These are phyloP conservation scores for Paratilapia polleni DNA, from an alignment of 2,113 vertebrate genomes.

Conservation along the genomic window DNA sequence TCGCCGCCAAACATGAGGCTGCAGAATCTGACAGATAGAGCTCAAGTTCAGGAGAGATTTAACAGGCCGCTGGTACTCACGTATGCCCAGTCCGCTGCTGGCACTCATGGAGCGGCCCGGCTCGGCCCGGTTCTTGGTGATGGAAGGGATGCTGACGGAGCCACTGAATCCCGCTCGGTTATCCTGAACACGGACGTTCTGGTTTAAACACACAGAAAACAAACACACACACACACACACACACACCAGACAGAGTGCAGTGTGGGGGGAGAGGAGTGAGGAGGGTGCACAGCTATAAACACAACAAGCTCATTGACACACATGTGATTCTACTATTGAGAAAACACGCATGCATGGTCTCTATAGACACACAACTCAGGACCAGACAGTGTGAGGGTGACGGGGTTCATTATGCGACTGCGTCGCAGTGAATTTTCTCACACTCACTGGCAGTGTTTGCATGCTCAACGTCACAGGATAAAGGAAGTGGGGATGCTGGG, in stretches of 20 bases:
- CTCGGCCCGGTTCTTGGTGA: conserved; percentile 92
- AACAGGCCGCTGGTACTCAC: conserved; percentile 80
- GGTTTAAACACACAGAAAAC: conserved; percentile 51
- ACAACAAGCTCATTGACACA: conserved; percentile 2
- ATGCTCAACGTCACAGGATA: not conserved
- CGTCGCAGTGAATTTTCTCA: too few species aligned
- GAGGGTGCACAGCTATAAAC: conserved; percentile 21
- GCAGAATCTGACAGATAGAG: not conserved
- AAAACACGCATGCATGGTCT: not conserved
- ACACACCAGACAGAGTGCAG: conserved; percentile 23
- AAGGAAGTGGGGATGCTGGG: not conserved
- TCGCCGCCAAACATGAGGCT: not conserved
- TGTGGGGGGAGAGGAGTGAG: conserved; percentile 52
- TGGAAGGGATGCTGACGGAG: conserved; percentile 97
- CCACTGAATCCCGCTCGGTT: conserved; percentile 93
- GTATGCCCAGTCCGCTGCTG: conserved; percentile 93
- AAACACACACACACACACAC: not conserved
- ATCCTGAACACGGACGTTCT: conserved; percentile 96
- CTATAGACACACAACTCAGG: not conserved
- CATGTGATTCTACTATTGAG: not conserved
- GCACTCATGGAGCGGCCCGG: conserved; percentile 98
- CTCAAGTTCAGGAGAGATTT: not conserved
- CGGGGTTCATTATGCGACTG: not conserved
- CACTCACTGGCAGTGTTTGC: not conserved
- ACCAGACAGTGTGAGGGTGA: not conserved